Evolutionary conservation across 2,888 invertebrate species (phyloP), one percentile per base, ranked within the genome.

Genomic region (Luperina nickerlii): DNA sequence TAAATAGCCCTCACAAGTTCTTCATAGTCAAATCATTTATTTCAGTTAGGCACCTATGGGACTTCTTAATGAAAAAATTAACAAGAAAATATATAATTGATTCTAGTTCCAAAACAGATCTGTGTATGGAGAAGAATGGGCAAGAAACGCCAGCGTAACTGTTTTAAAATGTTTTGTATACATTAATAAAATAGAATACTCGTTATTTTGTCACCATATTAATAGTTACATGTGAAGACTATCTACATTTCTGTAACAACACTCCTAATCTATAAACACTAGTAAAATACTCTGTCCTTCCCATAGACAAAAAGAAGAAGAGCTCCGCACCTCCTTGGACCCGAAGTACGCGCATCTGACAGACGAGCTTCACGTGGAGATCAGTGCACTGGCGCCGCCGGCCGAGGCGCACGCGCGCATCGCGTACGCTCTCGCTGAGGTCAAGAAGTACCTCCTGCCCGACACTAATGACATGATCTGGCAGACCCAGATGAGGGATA

Each of bases 361-460:
- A 73, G 99, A 99, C 87, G 99, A 99, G 92, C 96, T 99, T 51
- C 99, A 99, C 92, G 98, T 99, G 0, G 98, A 99, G 95, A 98
- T 99, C 74, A 98, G 98, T 18, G 98, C 99, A 1, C 97, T 98
- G 86, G 99, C 99, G 5, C 98, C 99, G 1, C 98, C 98, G 0
- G 98, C 98, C 0, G 98, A 98, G 91, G 98, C 98, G 0, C 98
- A 99, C 91, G 98, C 98, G 1, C 97, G 99, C 76, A 98, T 99
- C 81, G 98, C 98, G 0, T 98, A 98, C 91, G 99, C 99, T 15
- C 97, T 99, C 38, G 98, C 98, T 0, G 99, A 99, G 94, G 98
- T 99, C 62, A 97, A 96, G 93, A 96, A 98, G 90, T 98, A 98
- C 92, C 95, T 98, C 71, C 97, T 98, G 63, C 98, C 98, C 0